These are phyloP conservation scores for Aramus guarauna DNA, from an alignment of 2,113 vertebrate species.

Conservation along the genomic window DNA sequence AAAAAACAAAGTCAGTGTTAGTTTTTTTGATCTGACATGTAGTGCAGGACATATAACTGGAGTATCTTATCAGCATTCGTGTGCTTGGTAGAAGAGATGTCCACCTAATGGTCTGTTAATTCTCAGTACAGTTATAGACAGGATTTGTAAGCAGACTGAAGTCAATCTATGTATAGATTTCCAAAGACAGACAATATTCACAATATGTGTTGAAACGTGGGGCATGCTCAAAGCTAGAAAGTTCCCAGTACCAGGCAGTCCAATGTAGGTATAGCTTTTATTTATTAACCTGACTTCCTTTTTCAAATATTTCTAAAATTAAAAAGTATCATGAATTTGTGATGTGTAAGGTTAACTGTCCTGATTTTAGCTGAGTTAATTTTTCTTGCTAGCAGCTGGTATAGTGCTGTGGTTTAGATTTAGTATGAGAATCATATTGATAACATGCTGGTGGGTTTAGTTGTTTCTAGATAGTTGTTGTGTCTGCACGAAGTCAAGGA, in stretches of 20 bases:
- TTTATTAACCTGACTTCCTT: neutral
- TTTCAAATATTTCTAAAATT: neutral
- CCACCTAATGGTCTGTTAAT: neutral
- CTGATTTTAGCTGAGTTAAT: too few relatives aligned
- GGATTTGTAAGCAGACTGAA: neutral
- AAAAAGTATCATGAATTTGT: neutral
- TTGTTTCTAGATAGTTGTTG: too few relatives aligned
- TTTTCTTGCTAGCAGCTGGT: too few relatives aligned
- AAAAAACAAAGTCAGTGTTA: neutral
- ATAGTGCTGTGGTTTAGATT: too few relatives aligned
- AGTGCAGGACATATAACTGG: neutral
- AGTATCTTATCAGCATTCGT: neutral
- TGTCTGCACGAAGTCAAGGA: too few relatives aligned
- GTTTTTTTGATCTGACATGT: neutral
- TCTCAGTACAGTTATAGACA: neutral
- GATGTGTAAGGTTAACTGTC: neutral
- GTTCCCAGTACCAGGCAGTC: neutral
- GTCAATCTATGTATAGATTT: neutral
- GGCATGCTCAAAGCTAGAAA: neutral
- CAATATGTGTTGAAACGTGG: neutral
- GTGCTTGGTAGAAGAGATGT: neutral
- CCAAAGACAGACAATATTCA: neutral
- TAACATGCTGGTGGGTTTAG: too few relatives aligned
- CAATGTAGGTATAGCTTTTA: neutral
- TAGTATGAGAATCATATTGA: too few relatives aligned